Evolutionary conservation across 2,888 invertebrate genomes (phyloP), one percentile per base, ranked within the genome.

Genomic region (Amitus sp.): DNA sequence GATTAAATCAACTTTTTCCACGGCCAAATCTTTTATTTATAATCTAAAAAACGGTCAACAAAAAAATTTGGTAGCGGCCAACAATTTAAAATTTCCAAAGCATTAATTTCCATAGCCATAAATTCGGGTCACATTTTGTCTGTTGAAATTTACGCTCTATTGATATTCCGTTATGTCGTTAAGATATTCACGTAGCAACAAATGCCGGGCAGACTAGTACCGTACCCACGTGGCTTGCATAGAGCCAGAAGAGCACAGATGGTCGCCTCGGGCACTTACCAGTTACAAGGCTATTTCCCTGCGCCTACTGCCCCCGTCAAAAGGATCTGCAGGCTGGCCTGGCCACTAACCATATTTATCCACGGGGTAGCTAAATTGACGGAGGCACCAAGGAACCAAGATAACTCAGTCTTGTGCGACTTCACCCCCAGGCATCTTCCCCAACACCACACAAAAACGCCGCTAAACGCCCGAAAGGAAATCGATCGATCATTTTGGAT

Each of bases 251-350:
- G 78, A 75, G 77, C 82, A 82, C 82, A 82, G 82, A 82, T 82
- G 82, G 81, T 76, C 78, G 80, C 80, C 80, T 73, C 67, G 73
- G 79, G 80, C 78, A 81, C 78, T 82, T 81, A 79, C 78, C 76
- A 77, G 79, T 75, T 76, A 73, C 77, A 74, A 73, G 57, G 62
- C 45, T 62, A 60, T 56, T 62, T 66, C 62, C 65, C 65, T 57
- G 59, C 53, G 65, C 76, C 77, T 74, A 62, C 69, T 59, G 68
- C 73, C 71, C 68, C 74, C 71, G 76, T 77, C 76, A 77, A 79
- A 79, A 77, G 76, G 76, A 79, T 78, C 78, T 67, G 71, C 58
- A 69, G 72, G 73, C 73, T 74, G 67, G 72, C 72, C 74, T 73
- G 72, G 73, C 74, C 73, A 74, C 78, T 80, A 79, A 79, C 77